These are phyloP conservation scores for Bovichtus diacanthus DNA, from an alignment of 2,797 vertebrate species.

Conservation along the genomic window DNA sequence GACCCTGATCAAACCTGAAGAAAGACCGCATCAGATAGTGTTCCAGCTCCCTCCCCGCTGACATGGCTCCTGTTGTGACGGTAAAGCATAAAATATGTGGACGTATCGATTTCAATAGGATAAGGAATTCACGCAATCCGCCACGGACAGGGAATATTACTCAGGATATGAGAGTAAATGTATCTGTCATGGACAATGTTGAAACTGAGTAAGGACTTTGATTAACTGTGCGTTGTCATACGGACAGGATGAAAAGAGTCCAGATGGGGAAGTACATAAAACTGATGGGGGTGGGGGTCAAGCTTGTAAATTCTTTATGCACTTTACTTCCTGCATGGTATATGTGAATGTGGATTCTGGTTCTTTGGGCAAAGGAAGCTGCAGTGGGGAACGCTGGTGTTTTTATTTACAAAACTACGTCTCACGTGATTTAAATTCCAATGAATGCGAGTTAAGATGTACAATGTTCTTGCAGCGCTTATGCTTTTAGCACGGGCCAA, in stretches of 20 bases:
- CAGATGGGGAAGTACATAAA: constrained; percentile 42
- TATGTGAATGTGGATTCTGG: neutral
- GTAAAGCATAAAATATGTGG: constrained; percentile 31
- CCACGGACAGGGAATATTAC: constrained; percentile 30
- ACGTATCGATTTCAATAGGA: constrained; percentile 59
- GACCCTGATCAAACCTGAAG: constrained; percentile 21
- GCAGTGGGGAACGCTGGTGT: neutral
- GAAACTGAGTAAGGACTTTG: constrained; percentile 42
- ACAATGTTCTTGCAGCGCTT: neutral
- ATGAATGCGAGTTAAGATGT: constrained; percentile 4
- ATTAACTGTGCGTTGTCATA: constrained; percentile 47
- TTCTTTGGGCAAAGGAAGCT: constrained; percentile 8
- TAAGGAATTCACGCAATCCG: constrained; percentile 59
- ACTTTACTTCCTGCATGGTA: constrained; percentile 1
- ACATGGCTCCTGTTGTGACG: constrained; percentile 39
- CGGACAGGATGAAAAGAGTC: constrained; percentile 41
- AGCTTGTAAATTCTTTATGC: constrained; percentile 42
- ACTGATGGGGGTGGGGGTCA: neutral
- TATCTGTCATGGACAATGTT: constrained; percentile 28
- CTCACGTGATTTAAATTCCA: constrained; percentile 31
- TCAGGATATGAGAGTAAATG: constrained; percentile 46
- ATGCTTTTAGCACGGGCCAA: neutral
- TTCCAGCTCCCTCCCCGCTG: constrained; percentile 12
- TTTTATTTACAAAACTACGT: constrained; percentile 11
- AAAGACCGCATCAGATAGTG: constrained; percentile 18